Conservation (phyloP, 2,113 vertebrate genomes). For the Peromyscus polionotus region DNA sequence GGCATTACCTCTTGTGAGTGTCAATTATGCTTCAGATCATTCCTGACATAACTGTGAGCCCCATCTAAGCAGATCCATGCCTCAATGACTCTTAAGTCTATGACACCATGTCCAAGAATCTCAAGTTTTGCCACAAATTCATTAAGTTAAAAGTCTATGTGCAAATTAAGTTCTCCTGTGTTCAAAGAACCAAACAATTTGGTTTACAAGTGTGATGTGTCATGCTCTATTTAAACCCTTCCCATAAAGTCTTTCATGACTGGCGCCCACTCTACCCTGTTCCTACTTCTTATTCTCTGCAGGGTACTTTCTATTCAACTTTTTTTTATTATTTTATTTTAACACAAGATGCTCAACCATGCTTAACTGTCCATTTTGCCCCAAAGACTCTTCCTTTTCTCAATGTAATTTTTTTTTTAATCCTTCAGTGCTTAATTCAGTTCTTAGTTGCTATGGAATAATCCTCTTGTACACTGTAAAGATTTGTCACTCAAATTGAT, state of each 20-base stretch:
- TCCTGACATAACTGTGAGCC: background rate
- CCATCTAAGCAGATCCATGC: background rate
- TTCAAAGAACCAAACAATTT: background rate
- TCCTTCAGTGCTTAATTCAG: background rate
- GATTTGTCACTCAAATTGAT: too few relatives aligned
- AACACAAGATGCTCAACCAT: background rate
- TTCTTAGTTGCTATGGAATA: background rate
- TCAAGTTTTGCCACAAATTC: background rate
- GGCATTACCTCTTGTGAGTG: background rate
- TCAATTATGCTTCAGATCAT: background rate
- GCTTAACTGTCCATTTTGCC: background rate
- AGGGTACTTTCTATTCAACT: background rate
- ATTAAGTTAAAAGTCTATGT: background rate
- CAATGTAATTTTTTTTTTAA: background rate
- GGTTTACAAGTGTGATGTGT: background rate
- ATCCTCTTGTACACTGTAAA: too few relatives aligned
- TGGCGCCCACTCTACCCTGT: background rate
- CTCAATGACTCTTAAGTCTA: background rate
- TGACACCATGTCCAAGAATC: background rate
- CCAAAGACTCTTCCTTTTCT: constrained; percentile 24
- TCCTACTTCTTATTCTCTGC: background rate
- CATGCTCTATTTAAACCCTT: background rate
- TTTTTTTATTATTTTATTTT: background rate
- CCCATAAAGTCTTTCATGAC: background rate
- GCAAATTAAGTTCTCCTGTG: background rate